Conservation (phyloP, 2,888 invertebrate genomes). For the Drosophila mercatorum region DNA sequence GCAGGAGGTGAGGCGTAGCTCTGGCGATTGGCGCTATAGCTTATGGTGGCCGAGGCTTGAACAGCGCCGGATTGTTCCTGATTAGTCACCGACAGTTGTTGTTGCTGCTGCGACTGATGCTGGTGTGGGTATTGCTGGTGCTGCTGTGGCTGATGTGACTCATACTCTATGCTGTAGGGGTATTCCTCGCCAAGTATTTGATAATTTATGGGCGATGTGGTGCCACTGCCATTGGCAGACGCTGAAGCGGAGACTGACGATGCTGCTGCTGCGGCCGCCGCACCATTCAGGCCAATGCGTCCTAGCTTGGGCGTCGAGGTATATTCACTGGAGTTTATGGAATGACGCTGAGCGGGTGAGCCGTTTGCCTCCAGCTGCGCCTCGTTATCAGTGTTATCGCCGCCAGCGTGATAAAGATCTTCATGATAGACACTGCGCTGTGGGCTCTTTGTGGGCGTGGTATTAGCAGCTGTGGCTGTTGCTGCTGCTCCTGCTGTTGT, state of each 20-base stretch:
- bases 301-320: slow-evolving; percentile 77
- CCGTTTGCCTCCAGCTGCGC: slow-evolving; percentile 44
- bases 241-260: slow-evolving; percentile 16
- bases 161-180: slow-evolving; percentile 66
- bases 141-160: slow-evolving; percentile 42
- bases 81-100: slow-evolving; percentile 40
- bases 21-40: slow-evolving; percentile 56
- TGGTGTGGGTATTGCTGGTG: slow-evolving; percentile 25
- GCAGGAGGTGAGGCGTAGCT: slow-evolving; percentile 70
- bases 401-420: slow-evolving; percentile 68
- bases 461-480: slow-evolving; percentile 28
- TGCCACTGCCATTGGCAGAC: slow-evolving; percentile 56
- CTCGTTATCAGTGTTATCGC: slow-evolving; percentile 62
- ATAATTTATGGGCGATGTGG: slow-evolving; percentile 72
- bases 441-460: slow-evolving; percentile 71
- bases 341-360: slow-evolving; percentile 72
- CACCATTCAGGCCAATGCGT: slow-evolving; percentile 43
- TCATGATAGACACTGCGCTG: slow-evolving; percentile 71
- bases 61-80: slow-evolving; percentile 36
- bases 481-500: slow-evolving; percentile 9
- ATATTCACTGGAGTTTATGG: slow-evolving; percentile 78
- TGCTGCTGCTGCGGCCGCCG: slow-evolving; percentile 3
- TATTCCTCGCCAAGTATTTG: slow-evolving; percentile 71
- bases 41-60: slow-evolving; percentile 44
- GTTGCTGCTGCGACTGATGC: slow-evolving; percentile 30